These are phyloP conservation scores for Drosophila meridiana DNA, from an alignment of 2,888 invertebrate genomes.

Conservation along the genomic window DNA sequence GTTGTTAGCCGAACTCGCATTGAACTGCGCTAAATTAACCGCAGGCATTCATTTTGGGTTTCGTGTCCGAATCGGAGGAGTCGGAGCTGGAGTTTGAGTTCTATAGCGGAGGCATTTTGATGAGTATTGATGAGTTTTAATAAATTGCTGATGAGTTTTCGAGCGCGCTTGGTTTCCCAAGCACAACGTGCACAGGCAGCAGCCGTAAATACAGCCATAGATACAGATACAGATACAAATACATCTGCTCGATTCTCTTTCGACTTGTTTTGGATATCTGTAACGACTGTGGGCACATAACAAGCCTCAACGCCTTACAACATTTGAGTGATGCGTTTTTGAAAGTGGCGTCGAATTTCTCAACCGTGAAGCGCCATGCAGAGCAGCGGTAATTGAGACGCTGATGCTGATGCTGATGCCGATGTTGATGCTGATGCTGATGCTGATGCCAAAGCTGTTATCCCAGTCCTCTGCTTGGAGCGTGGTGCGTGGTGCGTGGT, in stretches of 20 bases:
- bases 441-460: slow-evolving; percentile 34
- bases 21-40: slow-evolving; percentile 77
- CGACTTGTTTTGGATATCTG: slow-evolving; percentile 53
- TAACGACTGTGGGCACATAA: slow-evolving; percentile 60
- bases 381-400: slow-evolving; percentile 76
- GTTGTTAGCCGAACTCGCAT: slow-evolving; percentile 52
- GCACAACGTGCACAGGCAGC: slow-evolving; percentile 21
- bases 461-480: slow-evolving; percentile 26
- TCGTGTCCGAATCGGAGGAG: slow-evolving; percentile 35
- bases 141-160: slow-evolving; percentile 81
- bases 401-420: slow-evolving; percentile 61
- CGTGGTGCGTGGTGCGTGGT: slow-evolving; percentile 38
- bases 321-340: slow-evolving; percentile 77
- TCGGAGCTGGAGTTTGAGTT: slow-evolving; percentile 36
- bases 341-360: slow-evolving; percentile 81
- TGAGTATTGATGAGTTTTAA: slow-evolving; percentile 82
- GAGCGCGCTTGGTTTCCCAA: slow-evolving; percentile 61
- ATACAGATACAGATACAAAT: slow-evolving; percentile 8
- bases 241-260: slow-evolving; percentile 33
- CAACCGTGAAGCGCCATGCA: slow-evolving; percentile 80
- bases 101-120: slow-evolving; percentile 66
- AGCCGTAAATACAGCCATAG: slow-evolving; percentile 1
- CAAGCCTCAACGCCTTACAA: slow-evolving; percentile 72
- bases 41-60: slow-evolving; percentile 69
- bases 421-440: too few species aligned